These are phyloP conservation scores for Falco concolor DNA, from an alignment of 2,797 vertebrate genomes.

Conservation along the genomic window DNA sequence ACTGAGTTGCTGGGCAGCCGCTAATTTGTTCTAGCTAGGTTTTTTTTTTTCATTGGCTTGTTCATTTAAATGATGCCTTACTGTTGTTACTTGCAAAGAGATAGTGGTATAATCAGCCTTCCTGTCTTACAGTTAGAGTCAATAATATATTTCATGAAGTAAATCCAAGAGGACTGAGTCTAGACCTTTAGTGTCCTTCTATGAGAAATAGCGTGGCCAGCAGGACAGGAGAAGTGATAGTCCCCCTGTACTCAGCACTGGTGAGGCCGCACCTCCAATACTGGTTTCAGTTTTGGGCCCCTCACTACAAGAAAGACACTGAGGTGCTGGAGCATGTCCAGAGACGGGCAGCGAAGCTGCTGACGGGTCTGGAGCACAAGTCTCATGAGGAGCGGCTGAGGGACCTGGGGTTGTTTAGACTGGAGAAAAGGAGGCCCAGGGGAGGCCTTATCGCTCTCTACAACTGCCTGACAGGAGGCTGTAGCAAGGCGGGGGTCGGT, in stretches of 20 bases:
- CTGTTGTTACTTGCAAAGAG: background rate
- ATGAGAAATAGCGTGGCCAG: background rate
- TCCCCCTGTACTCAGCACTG: background rate
- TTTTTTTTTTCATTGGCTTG: background rate
- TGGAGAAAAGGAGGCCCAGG: background rate
- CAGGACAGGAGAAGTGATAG: background rate
- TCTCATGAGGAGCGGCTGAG: background rate
- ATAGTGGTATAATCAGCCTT: background rate
- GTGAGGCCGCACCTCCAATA: accelerated
- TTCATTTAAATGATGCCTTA: background rate
- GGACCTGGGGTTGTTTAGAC: background rate
- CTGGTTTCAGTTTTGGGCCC: background rate
- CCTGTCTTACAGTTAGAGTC: background rate
- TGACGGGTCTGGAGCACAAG: background rate
- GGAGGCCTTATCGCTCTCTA: background rate
- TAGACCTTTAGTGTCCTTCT: background rate
- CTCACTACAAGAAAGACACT: background rate
- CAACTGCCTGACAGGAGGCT: background rate
- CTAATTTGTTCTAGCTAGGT: background rate
- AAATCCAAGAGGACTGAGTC: background rate
- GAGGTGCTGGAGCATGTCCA: background rate
- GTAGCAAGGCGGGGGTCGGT: no score
- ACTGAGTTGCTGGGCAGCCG: background rate
- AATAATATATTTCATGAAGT: background rate
- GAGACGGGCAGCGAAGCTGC: accelerated